phyloP scores from a whole-genome alignment of 1,140 invertebrate genomes.

The Physella acuta region DNA sequence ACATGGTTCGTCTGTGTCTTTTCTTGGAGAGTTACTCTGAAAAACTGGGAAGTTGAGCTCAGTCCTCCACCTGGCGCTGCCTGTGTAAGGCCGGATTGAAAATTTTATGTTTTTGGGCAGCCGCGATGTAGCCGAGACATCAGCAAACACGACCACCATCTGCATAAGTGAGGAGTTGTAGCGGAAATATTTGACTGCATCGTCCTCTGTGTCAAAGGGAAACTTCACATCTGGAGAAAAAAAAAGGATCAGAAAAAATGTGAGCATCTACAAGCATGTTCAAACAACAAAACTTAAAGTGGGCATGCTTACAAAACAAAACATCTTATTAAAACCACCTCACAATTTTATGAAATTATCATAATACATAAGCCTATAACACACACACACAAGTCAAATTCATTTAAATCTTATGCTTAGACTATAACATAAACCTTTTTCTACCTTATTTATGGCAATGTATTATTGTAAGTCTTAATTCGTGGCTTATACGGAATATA shows the following conservation, averaged over 20 bases:
- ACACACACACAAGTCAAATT: neutral
- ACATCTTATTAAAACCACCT: neutral
- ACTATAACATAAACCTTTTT: no score
- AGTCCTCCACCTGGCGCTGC: neutral
- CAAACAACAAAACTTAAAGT: neutral
- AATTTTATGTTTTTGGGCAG: neutral
- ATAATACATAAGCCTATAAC: neutral
- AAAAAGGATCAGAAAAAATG: neutral
- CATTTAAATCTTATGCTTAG: no score
- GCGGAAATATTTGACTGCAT: neutral
- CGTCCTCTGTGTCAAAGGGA: slow-evolving; percentile 4
- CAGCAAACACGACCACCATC: neutral
- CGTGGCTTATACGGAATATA: no score
- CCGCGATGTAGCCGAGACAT: neutral
- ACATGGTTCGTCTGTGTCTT: neutral
- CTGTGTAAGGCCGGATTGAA: neutral
- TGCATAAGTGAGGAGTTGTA: neutral
- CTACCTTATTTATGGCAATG: no score
- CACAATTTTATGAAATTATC: neutral
- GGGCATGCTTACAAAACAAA: neutral
- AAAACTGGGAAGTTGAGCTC: neutral
- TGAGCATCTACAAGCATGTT: neutral
- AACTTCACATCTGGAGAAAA: neutral
- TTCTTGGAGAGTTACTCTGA: neutral
- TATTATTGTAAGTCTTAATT: no score